phyloP scores from a whole-genome alignment of 92 coral and sea anemone genomes.

The Isaurus tuberculatus region DNA sequence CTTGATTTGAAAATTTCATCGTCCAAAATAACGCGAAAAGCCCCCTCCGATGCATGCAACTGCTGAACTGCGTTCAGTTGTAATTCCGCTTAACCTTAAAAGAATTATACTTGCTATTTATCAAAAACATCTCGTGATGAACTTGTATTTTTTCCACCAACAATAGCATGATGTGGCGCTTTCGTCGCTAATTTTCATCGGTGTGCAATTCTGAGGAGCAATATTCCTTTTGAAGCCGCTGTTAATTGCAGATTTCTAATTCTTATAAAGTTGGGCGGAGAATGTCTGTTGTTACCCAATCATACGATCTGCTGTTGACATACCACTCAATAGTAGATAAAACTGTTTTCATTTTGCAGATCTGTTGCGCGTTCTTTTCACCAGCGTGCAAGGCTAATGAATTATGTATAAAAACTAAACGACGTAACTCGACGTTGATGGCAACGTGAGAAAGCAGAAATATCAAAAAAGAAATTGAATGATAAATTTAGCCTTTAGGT shows the following conservation, averaged over 20 bases:
- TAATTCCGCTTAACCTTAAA: background rate
- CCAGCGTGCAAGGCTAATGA: slow-evolving; percentile 17
- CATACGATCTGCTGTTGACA: slow-evolving; percentile 42
- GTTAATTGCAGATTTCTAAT: background rate
- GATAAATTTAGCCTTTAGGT: background rate
- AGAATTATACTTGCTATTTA: background rate
- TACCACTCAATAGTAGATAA: slow-evolving; percentile 2
- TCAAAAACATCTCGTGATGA: slow-evolving; percentile 22
- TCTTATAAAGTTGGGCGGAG: slow-evolving; percentile 28
- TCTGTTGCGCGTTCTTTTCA: slow-evolving; percentile 15
- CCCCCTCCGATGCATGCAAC: background rate
- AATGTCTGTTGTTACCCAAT: slow-evolving; percentile 42
- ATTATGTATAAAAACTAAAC: slow-evolving; percentile 5
- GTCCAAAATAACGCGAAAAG: background rate
- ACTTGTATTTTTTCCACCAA: background rate
- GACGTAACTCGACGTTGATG: background rate
- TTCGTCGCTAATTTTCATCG: background rate
- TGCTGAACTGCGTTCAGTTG: background rate
- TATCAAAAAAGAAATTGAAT: background rate
- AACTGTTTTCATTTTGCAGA: background rate
- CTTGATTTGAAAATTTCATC: slow-evolving; percentile 23
- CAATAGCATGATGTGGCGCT: too few relatives aligned
- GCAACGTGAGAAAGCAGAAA: background rate
- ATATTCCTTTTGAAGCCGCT: background rate
- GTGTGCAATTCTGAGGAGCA: background rate